Evolutionary conservation across 2,113 vertebrate species (phyloP).

Genomic region (Alouatta palliata): DNA sequence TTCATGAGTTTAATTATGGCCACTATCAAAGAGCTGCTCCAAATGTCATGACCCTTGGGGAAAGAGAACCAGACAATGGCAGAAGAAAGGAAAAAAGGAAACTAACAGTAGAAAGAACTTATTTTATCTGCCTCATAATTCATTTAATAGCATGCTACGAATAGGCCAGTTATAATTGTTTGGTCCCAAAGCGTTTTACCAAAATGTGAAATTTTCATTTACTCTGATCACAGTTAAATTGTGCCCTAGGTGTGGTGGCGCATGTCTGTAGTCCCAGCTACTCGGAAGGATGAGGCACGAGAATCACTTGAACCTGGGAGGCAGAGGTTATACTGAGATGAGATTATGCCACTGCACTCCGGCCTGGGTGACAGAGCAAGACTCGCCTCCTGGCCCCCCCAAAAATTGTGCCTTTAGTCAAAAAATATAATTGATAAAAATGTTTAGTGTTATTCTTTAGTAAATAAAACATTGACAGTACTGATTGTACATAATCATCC

Average conservation of each 20-base stretch:
- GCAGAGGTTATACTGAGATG: too few species aligned
- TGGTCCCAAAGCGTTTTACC: background rate
- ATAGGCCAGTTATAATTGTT: background rate
- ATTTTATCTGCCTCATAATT: background rate
- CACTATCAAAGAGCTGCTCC: background rate
- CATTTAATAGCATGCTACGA: background rate
- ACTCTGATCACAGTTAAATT: constrained; percentile 17
- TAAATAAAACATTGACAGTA: background rate
- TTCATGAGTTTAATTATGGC: background rate
- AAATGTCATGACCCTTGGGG: background rate
- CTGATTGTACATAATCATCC: background rate
- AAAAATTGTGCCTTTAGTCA: background rate
- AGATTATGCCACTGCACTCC: too few species aligned
- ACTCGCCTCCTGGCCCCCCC: too few species aligned
- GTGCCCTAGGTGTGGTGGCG: background rate
- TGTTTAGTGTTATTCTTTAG: background rate
- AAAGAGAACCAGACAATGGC: background rate
- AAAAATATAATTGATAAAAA: constrained; percentile 38
- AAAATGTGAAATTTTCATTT: constrained; percentile 36
- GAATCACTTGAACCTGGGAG: too few species aligned
- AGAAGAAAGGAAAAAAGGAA: constrained; percentile 21
- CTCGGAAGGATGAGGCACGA: too few species aligned
- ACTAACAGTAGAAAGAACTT: background rate
- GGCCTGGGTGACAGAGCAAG: too few species aligned
- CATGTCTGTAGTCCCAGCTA: too few species aligned